These are phyloP conservation scores for Nemopilema nomurai DNA, from an alignment of 30 jellyfish, hydroid and myxozoan species.

Conservation along the genomic window DNA sequence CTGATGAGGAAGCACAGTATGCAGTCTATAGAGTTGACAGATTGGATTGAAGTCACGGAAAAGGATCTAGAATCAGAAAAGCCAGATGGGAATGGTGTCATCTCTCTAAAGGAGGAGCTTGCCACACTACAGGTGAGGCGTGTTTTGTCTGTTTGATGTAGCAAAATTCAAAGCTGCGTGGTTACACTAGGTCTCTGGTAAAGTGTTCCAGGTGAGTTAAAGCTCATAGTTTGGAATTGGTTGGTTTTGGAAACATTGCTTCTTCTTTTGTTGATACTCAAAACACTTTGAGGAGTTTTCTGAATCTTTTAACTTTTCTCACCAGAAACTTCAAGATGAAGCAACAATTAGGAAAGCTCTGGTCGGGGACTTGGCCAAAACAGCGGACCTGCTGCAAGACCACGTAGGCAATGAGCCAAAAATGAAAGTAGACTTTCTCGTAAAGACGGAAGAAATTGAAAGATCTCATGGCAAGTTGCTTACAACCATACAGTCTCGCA, in stretches of 20 bases:
- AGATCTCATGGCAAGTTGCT: conserved; percentile 44
- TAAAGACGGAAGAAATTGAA: conserved; percentile 69
- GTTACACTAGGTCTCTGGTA: too few species aligned
- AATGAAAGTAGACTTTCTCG: conserved; percentile 63
- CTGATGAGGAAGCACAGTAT: conserved; percentile 43
- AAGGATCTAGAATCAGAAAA: conserved; percentile 71
- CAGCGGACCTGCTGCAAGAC: conserved; percentile 76
- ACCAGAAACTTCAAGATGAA: conserved; percentile 15
- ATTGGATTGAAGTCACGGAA: conserved; percentile 61
- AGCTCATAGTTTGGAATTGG: too few species aligned
- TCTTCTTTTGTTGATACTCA: too few species aligned
- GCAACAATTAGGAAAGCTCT: background rate
- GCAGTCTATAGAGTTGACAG: conserved; percentile 39
- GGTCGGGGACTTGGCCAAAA: conserved; percentile 63
- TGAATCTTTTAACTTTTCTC: background rate
- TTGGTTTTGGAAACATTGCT: too few species aligned
- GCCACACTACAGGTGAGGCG: conserved; percentile 78
- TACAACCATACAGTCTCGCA: conserved; percentile 76
- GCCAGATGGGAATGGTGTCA: conserved; percentile 70
- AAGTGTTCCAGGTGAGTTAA: too few species aligned
- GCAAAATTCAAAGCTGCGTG: too few species aligned
- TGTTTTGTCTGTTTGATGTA: too few species aligned
- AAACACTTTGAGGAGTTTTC: conserved; percentile 70
- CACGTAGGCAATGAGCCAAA: conserved; percentile 63
- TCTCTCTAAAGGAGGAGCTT: conserved; percentile 64